phyloP scores from a whole-genome alignment of 2,113 vertebrate species.

The Ceyx cyanopectus region DNA sequence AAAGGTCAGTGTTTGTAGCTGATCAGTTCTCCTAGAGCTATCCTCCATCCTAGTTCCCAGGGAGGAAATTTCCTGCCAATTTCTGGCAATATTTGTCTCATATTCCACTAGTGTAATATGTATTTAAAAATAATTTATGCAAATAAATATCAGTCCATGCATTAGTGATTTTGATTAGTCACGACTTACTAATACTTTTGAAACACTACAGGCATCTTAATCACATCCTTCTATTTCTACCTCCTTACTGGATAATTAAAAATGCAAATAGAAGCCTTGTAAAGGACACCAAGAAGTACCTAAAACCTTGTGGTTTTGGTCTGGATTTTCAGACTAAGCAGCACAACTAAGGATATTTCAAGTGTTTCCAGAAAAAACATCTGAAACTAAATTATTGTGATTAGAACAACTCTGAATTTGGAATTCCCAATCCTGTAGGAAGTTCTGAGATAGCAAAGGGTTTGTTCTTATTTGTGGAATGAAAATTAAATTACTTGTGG shows the following conservation, averaged over 20 bases:
- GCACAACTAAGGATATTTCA: neutral
- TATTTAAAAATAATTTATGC: constrained; percentile 4
- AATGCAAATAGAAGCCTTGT: neutral
- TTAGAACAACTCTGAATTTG: neutral
- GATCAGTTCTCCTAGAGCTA: neutral
- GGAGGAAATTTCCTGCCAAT: neutral
- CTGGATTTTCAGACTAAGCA: neutral
- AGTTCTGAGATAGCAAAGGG: neutral
- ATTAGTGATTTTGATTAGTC: neutral
- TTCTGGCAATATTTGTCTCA: neutral
- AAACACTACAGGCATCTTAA: neutral
- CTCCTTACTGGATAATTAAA: neutral
- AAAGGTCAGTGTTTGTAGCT: neutral
- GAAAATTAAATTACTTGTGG: neutral
- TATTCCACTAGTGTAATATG: neutral
- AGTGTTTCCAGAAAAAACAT: neutral
- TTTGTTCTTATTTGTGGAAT: neutral
- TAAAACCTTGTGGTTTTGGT: neutral
- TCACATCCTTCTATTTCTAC: neutral
- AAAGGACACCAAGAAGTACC: neutral
- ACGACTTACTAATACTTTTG: neutral
- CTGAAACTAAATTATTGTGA: neutral
- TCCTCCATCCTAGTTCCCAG: neutral
- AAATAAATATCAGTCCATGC: neutral
- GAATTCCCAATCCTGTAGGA: neutral